A percentile compares a stretch with the other conserved stretches of the same genome.
Evolutionary conservation across 2,797 vertebrate genomes (phyloP).

Genomic region (Clarias platycephalus): DNA sequence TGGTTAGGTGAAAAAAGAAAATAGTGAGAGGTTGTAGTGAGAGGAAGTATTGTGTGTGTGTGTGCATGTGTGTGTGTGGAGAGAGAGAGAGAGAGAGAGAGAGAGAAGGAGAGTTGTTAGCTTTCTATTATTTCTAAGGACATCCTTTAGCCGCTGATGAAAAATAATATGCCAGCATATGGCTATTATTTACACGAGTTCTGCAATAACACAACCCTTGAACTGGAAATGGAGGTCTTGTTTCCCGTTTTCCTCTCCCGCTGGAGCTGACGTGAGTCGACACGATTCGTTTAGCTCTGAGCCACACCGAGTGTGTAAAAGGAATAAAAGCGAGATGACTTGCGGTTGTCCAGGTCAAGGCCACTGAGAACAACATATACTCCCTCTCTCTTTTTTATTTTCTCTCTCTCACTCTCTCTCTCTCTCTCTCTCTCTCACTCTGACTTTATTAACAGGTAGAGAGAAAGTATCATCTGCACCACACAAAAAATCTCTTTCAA

Average conservation of each 20-base stretch:
- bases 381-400: constrained; percentile 18
- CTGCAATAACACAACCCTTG: constrained; percentile 58
- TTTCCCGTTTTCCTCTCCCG: constrained; percentile 52
- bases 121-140: constrained; percentile 81
- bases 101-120: constrained; percentile 61
- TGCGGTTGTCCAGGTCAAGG: constrained; percentile 44
- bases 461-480: constrained; percentile 4
- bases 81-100: constrained; percentile 65
- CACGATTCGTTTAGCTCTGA: constrained; percentile 47
- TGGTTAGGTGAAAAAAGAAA: not conserved
- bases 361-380: constrained; percentile 35
- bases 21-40: not conserved
- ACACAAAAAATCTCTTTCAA: not conserved
- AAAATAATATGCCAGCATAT: constrained; percentile 56
- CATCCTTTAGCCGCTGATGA: constrained; percentile 69
- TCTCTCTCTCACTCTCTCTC: not conserved
- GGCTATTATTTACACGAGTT: constrained; percentile 56
- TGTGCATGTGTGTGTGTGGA: constrained; percentile 37
- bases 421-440: not conserved
- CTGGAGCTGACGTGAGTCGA: constrained; percentile 50
- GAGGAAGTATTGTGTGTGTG: not conserved
- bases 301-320: constrained; percentile 36
- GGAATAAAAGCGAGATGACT: constrained; percentile 45
- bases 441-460: not conserved
- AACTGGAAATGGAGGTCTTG: constrained; percentile 57